Evolutionary conservation across 2,888 invertebrate genomes (phyloP).

Genomic region (Lasioglossum vierecki): DNA sequence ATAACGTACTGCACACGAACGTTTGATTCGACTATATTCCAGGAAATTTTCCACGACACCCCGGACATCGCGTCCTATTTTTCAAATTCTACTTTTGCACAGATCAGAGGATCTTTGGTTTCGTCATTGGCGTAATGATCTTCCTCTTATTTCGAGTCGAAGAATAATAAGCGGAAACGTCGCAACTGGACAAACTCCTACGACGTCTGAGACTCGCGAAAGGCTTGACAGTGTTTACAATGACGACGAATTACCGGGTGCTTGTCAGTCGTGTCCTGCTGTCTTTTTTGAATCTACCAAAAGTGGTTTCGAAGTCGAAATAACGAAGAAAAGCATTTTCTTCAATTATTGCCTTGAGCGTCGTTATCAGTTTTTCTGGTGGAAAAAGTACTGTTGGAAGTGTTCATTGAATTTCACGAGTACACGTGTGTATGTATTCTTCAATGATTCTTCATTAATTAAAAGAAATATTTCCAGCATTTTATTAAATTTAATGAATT

Average conservation of each 20-base stretch:
- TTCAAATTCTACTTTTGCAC: not conserved
- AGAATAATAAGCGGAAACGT: slow-evolving; percentile 62
- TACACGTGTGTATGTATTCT: too few relatives aligned
- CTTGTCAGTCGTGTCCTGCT: not conserved
- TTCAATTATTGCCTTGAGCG: not conserved
- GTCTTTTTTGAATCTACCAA: not conserved
- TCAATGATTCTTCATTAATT: not conserved
- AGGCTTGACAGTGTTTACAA: slow-evolving; percentile 18
- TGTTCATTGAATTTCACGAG: too few relatives aligned
- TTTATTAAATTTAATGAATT: not conserved
- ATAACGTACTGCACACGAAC: not conserved
- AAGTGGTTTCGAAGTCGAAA: not conserved
- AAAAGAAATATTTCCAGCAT: too few relatives aligned
- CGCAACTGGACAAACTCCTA: slow-evolving; percentile 40
- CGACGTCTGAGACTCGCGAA: slow-evolving; percentile 17
- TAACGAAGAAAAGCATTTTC: not conserved
- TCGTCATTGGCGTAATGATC: slow-evolving; percentile 32
- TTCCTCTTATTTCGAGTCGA: slow-evolving; percentile 23
- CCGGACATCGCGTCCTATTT: not conserved
- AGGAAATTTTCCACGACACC: not conserved
- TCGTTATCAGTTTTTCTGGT: not conserved
- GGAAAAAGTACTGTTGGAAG: not conserved
- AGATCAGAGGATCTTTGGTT: slow-evolving; percentile 21
- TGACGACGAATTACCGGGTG: slow-evolving; percentile 1
- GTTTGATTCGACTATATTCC: not conserved